These are phyloP conservation scores for Sarcophaga subvicina DNA, from an alignment of 2,888 invertebrate species.

Conservation along the genomic window DNA sequence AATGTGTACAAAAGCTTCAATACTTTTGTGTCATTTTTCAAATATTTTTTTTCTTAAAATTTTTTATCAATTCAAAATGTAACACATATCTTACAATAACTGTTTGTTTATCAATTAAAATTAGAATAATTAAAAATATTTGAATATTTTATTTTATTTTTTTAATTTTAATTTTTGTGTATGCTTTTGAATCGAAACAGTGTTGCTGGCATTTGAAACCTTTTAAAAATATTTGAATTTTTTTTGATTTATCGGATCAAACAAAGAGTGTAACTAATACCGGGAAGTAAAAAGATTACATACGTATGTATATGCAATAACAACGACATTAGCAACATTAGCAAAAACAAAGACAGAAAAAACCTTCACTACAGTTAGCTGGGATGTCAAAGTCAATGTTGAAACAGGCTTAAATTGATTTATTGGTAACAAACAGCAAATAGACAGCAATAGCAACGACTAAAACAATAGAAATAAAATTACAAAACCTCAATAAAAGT, in stretches of 20 bases:
- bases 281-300: constrained; percentile 59
- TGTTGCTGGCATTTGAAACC: constrained; percentile 23
- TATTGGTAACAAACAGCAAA: constrained; percentile 59
- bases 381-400: constrained; percentile 68
- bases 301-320: background rate
- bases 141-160: background rate
- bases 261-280: constrained; percentile 54
- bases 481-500: constrained; percentile 13
- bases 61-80: background rate
- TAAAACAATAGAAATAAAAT: constrained; percentile 9
- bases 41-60: constrained; percentile 5
- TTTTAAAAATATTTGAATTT: constrained; percentile 38
- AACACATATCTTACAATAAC: no score
- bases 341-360: constrained; percentile 20
- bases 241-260: constrained; percentile 34
- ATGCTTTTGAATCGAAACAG: no score
- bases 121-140: no score
- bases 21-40: background rate
- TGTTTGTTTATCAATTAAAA: no score
- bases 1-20: no score
- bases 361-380: constrained; percentile 59
- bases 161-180: no score
- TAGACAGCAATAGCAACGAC: constrained; percentile 20
- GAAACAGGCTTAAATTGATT: constrained; percentile 66
- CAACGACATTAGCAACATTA: constrained; percentile 8